Base-by-base conservation (phyloP, 2,888 invertebrate species). In the Lochmaea capreae region DNA sequence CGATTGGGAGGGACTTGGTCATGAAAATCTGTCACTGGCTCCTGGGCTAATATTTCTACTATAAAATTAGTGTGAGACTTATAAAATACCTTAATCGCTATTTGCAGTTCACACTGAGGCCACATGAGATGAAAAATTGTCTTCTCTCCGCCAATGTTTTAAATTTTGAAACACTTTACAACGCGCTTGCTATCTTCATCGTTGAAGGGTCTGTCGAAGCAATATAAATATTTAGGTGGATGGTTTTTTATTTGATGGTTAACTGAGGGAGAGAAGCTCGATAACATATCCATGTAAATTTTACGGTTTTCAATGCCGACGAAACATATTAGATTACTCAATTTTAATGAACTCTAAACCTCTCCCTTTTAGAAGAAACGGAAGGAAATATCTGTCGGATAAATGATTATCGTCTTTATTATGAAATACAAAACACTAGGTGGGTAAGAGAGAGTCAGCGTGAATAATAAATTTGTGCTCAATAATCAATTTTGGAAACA, bases 201-300 rank as follows among this genome's bases (percentile, higher is more conserved):
- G 22, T 33, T 57, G 59, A 71, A 77, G 73, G 78, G 76, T 54
- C 16, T 54, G 54, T 72, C 71, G 75, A 76, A 78, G 77, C 76
- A 80, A 80, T 80, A 80, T 80, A 81, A 81, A 81, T 81, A 81
- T 81, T 81, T 81, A 79, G 80, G 76, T 76, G 71, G 61, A 57
- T 69, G 78, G 78, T 80, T 80, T 79, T 80, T 81, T 78, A 79
- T 79, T 76, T 74, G 78, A 78, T 78, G 76, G 78, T 75, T 75
- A 77, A 76, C 72, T 76, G 79, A 76, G 77, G 79, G 77, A 73
- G 79, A 73, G 79, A 76, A 79, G 80, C 79, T 77, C 71, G 79
- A 81, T 79, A 79, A 77, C 78, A 78, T 78, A 76, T 77, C 77
- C 76, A 80, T 80, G 79, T 81, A 79, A 79, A 81, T 81, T 78